Conservation (phyloP, 2,888 invertebrate species). For the Drosophila pseudotalamancana region DNA sequence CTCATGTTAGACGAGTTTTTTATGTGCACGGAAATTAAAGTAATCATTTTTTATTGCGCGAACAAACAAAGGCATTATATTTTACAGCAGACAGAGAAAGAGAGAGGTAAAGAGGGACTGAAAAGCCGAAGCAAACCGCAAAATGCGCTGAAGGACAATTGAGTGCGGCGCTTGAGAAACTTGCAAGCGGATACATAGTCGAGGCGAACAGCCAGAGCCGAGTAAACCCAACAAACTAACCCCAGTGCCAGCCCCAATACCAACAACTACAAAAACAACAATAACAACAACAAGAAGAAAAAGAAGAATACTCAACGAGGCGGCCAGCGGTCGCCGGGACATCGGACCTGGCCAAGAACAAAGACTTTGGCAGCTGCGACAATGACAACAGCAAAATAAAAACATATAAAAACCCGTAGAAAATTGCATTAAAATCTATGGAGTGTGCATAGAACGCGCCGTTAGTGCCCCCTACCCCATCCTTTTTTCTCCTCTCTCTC, state of each 20-base stretch:
- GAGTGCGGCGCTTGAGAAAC: conserved; percentile 67
- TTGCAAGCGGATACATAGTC: conserved; percentile 60
- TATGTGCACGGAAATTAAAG: conserved; percentile 77
- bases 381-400: conserved; percentile 75
- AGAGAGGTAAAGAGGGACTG: neutral
- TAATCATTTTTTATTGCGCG: conserved; percentile 79
- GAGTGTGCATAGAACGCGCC: conserved; percentile 73
- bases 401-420: conserved; percentile 71
- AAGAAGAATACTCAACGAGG: conserved; percentile 17
- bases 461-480: conserved; percentile 23
- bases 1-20: conserved; percentile 74
- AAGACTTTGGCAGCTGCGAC: conserved; percentile 80
- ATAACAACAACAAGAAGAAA: neutral
- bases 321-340: conserved; percentile 36
- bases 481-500: too few species aligned
- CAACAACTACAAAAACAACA: conserved; percentile 1
- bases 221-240: conserved; percentile 20
- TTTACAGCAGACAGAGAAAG: conserved; percentile 46
- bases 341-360: conserved; percentile 64
- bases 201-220: conserved; percentile 47
- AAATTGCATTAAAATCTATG: conserved; percentile 81
- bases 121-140: conserved; percentile 51
- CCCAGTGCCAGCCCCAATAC: conserved; percentile 1
- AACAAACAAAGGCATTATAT: conserved; percentile 79
- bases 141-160: conserved; percentile 76